These are phyloP conservation scores for Leptopilina myrica DNA, from an alignment of 2,888 invertebrate species.

Conservation along the genomic window DNA sequence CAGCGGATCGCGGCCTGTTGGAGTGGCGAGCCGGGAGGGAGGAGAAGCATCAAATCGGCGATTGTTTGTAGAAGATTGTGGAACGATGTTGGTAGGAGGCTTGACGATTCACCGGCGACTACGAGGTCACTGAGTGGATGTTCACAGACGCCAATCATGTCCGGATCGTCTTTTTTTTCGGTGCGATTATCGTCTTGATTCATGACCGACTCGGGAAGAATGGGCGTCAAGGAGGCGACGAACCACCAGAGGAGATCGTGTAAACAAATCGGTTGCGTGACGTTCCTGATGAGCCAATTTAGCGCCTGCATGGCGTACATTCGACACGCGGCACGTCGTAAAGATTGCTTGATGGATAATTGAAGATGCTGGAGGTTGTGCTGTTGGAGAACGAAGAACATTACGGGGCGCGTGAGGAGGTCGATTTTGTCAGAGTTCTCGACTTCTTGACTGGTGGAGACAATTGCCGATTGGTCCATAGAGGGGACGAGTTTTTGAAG, in stretches of 20 bases:
- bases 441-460: conserved; percentile 75
- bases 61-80: conserved; percentile 93
- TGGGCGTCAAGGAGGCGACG: conserved; percentile 87
- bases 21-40: conserved; percentile 88
- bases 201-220: conserved; percentile 73
- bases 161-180: conserved; percentile 76
- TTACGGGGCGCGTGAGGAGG: conserved; percentile 88
- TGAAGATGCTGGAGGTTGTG: conserved; percentile 91
- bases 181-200: conserved; percentile 79
- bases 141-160: conserved; percentile 81
- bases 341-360: conserved; percentile 91
- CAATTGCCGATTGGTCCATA: conserved; percentile 79
- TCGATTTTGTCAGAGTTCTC: conserved; percentile 79
- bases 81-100: conserved; percentile 85
- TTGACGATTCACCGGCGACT: conserved; percentile 84
- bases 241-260: conserved; percentile 99
- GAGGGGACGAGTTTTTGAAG: conserved; percentile 88
- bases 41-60: conserved; percentile 91
- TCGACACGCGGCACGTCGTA: conserved; percentile 87
- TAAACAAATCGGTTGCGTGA: conserved; percentile 93
- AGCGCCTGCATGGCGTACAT: conserved; percentile 95
- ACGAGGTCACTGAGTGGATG: conserved; percentile 89
- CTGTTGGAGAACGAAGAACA: conserved; percentile 90
- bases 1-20: conserved; percentile 95
- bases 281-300: conserved; percentile 95